Evolutionary conservation across 2,113 vertebrate species (phyloP).

Genomic region (Puma concolor): DNA sequence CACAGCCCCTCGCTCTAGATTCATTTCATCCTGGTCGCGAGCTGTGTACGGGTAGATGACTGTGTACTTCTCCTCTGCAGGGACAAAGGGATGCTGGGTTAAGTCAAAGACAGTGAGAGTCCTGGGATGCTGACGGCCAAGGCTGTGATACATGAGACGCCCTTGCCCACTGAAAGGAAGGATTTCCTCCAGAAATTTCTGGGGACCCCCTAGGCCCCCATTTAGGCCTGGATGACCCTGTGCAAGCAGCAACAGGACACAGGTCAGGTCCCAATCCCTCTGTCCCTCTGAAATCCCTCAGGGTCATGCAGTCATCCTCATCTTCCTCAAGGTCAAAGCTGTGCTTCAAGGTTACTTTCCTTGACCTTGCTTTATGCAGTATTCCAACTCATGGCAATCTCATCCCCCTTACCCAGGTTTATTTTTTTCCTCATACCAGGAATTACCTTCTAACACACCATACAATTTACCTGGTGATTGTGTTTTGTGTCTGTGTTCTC

Average conservation of each 20-base stretch:
- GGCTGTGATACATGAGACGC: background rate
- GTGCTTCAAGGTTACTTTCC: background rate
- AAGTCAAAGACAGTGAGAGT: background rate
- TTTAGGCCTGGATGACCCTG: background rate
- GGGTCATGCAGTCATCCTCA: background rate
- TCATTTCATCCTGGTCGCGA: slow-evolving; percentile 96
- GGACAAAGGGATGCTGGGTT: slow-evolving; percentile 15
- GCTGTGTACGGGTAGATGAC: slow-evolving; percentile 96
- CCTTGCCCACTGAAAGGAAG: background rate
- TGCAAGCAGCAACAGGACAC: background rate
- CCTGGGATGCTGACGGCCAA: background rate
- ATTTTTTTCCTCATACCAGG: background rate
- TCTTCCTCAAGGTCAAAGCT: background rate
- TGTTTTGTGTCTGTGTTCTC: background rate
- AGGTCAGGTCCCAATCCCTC: background rate
- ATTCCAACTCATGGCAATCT: background rate
- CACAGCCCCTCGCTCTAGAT: slow-evolving; percentile 93
- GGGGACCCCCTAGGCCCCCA: background rate
- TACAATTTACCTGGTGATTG: no score
- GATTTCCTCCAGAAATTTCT: background rate
- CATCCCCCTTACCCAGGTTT: no score
- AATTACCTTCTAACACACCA: background rate
- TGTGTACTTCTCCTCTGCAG: slow-evolving; percentile 94
- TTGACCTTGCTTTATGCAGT: background rate
- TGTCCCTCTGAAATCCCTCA: background rate